Evolutionary conservation across 2,888 invertebrate genomes (phyloP), one percentile per base, ranked within the genome.

Genomic region (Oxystoma pomonae): DNA sequence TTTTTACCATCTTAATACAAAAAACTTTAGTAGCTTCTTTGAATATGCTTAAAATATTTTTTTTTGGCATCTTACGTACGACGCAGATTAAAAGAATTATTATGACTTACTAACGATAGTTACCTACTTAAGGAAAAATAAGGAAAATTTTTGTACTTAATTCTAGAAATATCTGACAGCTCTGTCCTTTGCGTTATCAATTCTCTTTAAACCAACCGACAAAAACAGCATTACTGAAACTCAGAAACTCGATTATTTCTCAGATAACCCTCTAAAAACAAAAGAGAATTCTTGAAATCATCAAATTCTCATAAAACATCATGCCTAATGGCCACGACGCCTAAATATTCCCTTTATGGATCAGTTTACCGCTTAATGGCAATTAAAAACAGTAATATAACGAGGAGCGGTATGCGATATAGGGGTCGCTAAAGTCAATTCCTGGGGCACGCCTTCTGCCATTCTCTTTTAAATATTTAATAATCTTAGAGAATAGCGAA

Each of bases 361-460:
- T 74, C 75, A 71, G 67, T 68, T 74, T 75, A 74, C 75, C 71
- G 71, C 70, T 71, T 74, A 75, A 74, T 74, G 72, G 73, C 70
- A 72, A 75, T 74, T 67, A 74, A 74, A 75, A 74, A 74, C 73
- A 74, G 73, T 73, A 74, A 73, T 35, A 35, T 35, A 7, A 35
- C 35, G 35, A 35, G 35, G 12, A 35, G 35, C 35, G 12, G 68
- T 70, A 67, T 70, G 69, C 69, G 70, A 67, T 71, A 58, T 64
- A 63, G 65, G 65, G 64, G 64, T 66, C 62, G 64, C 63, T 63
- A 57, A 62, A 21, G 62, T 65, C 65, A 61, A 65, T 62, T 65
- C 61, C 52, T 59, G 55, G 19, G 55, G 56, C 57, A 58, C 64
- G 64, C 64, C 57, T 61, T 35, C 35, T 35, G 35, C 12, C 35